A percentile compares a stretch with the other conserved stretches of the same genome.
Conservation (phyloP, 2,113 vertebrate genomes). For the Rhinopithecus roxellana region DNA sequence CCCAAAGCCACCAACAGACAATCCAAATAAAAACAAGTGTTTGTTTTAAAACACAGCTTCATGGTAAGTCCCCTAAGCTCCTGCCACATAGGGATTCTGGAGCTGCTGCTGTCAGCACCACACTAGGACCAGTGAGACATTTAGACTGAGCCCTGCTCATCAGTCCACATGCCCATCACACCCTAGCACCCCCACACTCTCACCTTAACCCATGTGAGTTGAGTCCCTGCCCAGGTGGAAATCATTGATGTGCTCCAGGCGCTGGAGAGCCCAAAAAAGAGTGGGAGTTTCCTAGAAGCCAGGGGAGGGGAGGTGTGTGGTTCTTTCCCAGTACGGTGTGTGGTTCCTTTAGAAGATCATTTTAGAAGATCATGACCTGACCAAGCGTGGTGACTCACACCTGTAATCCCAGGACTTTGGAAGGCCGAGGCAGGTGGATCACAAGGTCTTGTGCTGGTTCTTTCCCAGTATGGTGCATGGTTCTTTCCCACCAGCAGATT, state of each 20-base stretch:
- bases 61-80: background rate
- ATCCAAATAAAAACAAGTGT: background rate
- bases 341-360: no score
- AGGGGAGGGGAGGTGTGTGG: accelerated
- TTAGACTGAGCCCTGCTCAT: background rate
- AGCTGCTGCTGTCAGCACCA: background rate
- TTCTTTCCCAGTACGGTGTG: no score
- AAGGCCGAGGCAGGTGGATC: no score
- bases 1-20: background rate
- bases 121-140: background rate
- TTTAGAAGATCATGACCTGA: no score
- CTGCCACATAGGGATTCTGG: background rate
- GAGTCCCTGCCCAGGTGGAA: background rate
- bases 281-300: background rate
- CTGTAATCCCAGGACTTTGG: no score
- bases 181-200: background rate
- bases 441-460: no score
- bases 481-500: background rate
- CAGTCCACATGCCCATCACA: accelerated
- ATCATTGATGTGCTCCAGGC: background rate
- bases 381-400: no score
- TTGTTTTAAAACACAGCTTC: background rate
- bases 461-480: accelerated
- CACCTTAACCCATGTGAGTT: background rate
- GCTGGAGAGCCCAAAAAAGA: background rate